A percentile compares a stretch with the other conserved stretches of the same genome.
Evolutionary conservation across 2,888 invertebrate species (phyloP).

Genomic region (Odontocolon sp.): DNA sequence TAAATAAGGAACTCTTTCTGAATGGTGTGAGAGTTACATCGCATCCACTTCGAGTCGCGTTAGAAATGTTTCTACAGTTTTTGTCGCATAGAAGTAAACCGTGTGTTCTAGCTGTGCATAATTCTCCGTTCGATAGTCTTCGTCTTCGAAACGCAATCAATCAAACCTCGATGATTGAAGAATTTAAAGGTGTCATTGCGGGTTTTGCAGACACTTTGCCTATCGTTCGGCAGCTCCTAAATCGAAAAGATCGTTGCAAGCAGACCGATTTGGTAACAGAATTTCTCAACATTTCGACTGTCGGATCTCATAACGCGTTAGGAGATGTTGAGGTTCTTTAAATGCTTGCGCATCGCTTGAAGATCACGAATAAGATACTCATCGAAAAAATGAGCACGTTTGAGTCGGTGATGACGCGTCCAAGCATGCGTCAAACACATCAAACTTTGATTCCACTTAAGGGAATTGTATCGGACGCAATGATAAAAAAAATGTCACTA

Average conservation of each 20-base stretch:
- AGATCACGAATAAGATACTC: slow-evolving; percentile 2
- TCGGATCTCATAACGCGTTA: slow-evolving; percentile 51
- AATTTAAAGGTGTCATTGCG: slow-evolving; percentile 36
- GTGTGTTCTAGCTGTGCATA: slow-evolving; percentile 48
- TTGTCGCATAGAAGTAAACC: slow-evolving; percentile 17
- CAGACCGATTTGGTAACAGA: slow-evolving; percentile 42
- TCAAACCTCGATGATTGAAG: slow-evolving; percentile 18
- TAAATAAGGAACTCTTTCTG: background rate
- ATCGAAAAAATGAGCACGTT: slow-evolving; percentile 1
- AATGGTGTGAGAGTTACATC: slow-evolving; percentile 1
- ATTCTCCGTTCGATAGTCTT: slow-evolving; percentile 46
- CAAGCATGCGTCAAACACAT: background rate
- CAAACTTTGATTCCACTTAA: slow-evolving; percentile 9
- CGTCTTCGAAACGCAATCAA: slow-evolving; percentile 30
- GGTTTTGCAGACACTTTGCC: slow-evolving; percentile 52
- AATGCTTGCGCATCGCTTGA: slow-evolving; percentile 11
- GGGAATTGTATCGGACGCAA: slow-evolving; percentile 2
- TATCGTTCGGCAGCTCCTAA: slow-evolving; percentile 18
- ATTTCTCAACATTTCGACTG: slow-evolving; percentile 27
- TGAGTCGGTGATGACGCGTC: slow-evolving; percentile 3
- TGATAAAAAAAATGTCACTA: slow-evolving; percentile 16
- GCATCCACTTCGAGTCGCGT: slow-evolving; percentile 31
- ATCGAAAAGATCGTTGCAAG: slow-evolving; percentile 38
- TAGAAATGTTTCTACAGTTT: slow-evolving; percentile 44
- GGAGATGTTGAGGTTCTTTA: slow-evolving; percentile 42